These are phyloP conservation scores for Eledone cirrhosa DNA, from an alignment of 2,888 invertebrate genomes.

Conservation along the genomic window DNA sequence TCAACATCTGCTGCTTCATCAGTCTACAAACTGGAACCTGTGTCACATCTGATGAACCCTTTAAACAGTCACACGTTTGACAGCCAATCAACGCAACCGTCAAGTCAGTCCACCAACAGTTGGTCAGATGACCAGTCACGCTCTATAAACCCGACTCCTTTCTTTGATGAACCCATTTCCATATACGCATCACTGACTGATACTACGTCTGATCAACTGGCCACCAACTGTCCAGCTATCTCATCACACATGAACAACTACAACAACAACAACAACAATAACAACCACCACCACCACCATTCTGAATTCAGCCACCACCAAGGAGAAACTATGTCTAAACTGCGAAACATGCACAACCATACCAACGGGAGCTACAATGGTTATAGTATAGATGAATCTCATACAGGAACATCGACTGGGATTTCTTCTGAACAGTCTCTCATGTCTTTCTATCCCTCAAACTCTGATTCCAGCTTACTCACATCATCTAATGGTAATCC, in stretches of 20 bases:
- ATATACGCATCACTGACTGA: constrained; percentile 57
- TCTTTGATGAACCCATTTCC: constrained; percentile 38
- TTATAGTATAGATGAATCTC: constrained; percentile 22
- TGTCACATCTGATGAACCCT: constrained; percentile 72
- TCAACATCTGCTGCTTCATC: constrained; percentile 72
- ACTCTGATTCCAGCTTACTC: constrained; percentile 1
- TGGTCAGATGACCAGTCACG: constrained; percentile 19
- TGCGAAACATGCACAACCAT: constrained; percentile 1
- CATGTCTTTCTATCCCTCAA: constrained; percentile 26
- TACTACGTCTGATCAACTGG: constrained; percentile 57
- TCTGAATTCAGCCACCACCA: constrained; percentile 20
- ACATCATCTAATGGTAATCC: constrained; percentile 5
- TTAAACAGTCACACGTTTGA: background rate
- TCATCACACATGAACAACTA: constrained; percentile 62
- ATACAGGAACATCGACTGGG: background rate
- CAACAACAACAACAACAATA: constrained; percentile 31
- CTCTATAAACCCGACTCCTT: background rate
- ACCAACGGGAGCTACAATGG: background rate
- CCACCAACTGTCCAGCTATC: constrained; percentile 58
- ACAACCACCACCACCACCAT: constrained; percentile 9
- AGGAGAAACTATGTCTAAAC: background rate
- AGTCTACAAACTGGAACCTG: constrained; percentile 76
- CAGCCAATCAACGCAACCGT: constrained; percentile 8
- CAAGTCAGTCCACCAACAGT: background rate
- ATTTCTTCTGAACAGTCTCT: constrained; percentile 20